Evolutionary conservation across 2,888 invertebrate species (phyloP), one percentile per base, ranked within the genome.

Genomic region (Eupithecia inturbata): DNA sequence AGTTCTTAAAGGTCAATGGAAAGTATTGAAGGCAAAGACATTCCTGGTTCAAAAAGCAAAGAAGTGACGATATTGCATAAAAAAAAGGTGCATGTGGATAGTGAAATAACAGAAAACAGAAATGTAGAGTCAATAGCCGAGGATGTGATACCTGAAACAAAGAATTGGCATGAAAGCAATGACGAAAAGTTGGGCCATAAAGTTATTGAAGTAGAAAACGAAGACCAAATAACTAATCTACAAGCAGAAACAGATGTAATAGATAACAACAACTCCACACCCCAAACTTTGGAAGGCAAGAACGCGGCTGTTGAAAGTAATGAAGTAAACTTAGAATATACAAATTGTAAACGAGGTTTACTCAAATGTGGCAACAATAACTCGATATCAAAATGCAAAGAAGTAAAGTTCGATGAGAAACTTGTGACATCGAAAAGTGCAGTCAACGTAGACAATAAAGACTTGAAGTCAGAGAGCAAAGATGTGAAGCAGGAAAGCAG

Each of bases 361-460:
- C 62, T 62, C 16, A 62, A 31, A 31, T 31, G 28, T 62, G 64
- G n/a, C 14, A 36, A 22, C 39, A 64, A 64, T 70, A 69, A 45
- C 75, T 85, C 26, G 5, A 84, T 85, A 86, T 82, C 78, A 75
- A 76, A 82, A 81, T 80, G 83, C 81, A 87, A 87, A 87, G 86
- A 85, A 66, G 66, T 66, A 22, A 66, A 66, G 39, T 66, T 66
- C 22, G 39, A 39, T 66, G 66, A 66, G 10, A 66, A 22, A 41
- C 39, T 14, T 6, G 16, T 26, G 4, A 39, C 26, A 39, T 36
- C 33, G 3, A 39, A 22, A 66, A 33, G 10, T 57, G 26, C 57
- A 33, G 12, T 64, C 7, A 64, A 64, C 22, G 63, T 68, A 22
- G 33, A 64, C 57, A 12, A 22, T 12, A 57, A 69, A 64, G 68